phyloP scores from a whole-genome alignment of 2,797 vertebrate species.

The Phrynocephalus forsythii region DNA sequence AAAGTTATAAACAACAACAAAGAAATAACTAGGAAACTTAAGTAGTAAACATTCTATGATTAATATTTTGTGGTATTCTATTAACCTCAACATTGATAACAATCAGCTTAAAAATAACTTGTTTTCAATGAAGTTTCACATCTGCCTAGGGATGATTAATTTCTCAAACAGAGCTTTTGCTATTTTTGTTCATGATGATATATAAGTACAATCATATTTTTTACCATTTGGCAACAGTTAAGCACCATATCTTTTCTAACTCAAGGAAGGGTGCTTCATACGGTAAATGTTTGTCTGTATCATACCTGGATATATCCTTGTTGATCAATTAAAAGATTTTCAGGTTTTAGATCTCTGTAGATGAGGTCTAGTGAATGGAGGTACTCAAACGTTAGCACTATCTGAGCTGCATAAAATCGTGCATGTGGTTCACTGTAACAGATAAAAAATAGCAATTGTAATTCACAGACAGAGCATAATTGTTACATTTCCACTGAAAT shows the following conservation, averaged over 20 bases:
- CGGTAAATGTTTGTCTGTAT: slow-evolving; percentile 31
- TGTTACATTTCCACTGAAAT: not conserved
- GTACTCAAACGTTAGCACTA: slow-evolving; percentile 99
- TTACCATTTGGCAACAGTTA: slow-evolving; percentile 4
- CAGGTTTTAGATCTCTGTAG: slow-evolving; percentile 99
- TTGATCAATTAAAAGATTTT: slow-evolving; percentile 99
- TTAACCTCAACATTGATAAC: slow-evolving; percentile 36
- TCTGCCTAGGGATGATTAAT: not conserved
- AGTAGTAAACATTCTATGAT: not conserved
- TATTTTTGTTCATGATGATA: too few species aligned
- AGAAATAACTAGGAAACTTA: slow-evolving; percentile 2
- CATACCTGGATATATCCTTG: slow-evolving; percentile 99
- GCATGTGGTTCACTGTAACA: slow-evolving; percentile 93
- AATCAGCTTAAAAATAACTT: slow-evolving; percentile 31
- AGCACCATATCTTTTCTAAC: not conserved
- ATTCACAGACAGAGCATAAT: slow-evolving; percentile 20
- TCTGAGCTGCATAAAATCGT: slow-evolving; percentile 99
- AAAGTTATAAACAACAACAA: not conserved
- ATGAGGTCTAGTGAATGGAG: slow-evolving; percentile 99
- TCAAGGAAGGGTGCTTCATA: slow-evolving; percentile 17
- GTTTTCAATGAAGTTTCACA: slow-evolving; percentile 3
- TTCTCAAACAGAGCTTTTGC: not conserved
- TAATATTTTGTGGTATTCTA: not conserved
- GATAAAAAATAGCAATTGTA: slow-evolving; percentile 60
- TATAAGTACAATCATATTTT: not conserved